These are phyloP conservation scores for Miniopterus natalensis DNA, from an alignment of 2,113 vertebrate species.

Conservation along the genomic window DNA sequence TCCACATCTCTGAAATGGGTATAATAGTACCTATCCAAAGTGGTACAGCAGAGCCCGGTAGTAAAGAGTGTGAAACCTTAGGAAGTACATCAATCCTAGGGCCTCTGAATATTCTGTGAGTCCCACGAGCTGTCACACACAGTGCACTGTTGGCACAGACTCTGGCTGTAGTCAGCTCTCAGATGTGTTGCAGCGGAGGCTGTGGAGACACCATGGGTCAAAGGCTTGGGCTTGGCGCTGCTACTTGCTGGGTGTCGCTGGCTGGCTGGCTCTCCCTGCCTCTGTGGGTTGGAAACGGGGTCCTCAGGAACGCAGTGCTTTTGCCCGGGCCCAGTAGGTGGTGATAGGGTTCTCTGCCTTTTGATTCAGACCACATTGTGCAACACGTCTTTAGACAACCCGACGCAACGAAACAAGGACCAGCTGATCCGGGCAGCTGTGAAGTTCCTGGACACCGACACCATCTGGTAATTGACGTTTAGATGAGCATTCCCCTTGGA, in stretches of 20 bases:
- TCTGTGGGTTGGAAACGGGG: not conserved
- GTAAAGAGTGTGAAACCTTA: not conserved
- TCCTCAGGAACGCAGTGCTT: not conserved
- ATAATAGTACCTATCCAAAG: not conserved
- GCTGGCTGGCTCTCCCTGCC: not conserved
- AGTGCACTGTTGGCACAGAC: not conserved
- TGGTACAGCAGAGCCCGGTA: not conserved
- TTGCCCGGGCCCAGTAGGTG: not conserved
- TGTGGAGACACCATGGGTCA: fast-evolving
- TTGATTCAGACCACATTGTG: slow-evolving; percentile 94
- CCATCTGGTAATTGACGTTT: slow-evolving; percentile 91
- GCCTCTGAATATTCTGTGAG: not conserved
- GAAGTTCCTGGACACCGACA: slow-evolving; percentile 98
- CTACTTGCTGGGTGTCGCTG: not conserved
- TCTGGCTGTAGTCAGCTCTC: not conserved
- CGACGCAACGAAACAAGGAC: slow-evolving; percentile 91
- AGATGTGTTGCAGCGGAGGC: not conserved
- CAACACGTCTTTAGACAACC: slow-evolving; percentile 97
- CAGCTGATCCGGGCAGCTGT: slow-evolving; percentile 94
- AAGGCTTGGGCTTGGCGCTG: not conserved
- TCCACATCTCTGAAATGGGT: not conserved
- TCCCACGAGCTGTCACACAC: fast-evolving
- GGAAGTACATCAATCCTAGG: not conserved
- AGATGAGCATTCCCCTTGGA: not conserved
- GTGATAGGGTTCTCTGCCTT: slow-evolving; percentile 61